Evolutionary conservation across 2,113 vertebrate genomes (phyloP), one percentile per base, ranked within the genome.

Genomic region (Paracanthobrama guichenoti): DNA sequence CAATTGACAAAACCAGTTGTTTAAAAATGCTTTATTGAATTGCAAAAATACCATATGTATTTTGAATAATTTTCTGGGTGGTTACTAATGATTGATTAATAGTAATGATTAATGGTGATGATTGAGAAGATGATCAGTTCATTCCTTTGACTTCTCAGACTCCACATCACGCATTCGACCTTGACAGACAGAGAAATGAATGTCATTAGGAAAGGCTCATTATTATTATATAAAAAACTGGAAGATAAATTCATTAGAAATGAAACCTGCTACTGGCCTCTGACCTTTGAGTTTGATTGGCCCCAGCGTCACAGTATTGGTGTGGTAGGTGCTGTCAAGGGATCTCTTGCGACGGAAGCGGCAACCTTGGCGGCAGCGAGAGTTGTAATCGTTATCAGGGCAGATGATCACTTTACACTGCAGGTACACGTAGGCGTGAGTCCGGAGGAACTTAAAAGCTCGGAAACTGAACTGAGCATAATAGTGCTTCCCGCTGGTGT

Each of bases 361-460:
- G 67, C 95, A 96, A 62, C 93, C 94, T n/a, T 91, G 44, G 0
- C 88, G 89, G 72, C 96, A 97, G 87, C 93, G 94, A 12, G 94
- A 95, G n/a, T 88, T 83, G 9, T 48, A 0, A n/a, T 88, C 89
- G 0, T 66, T 87, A 20, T 88, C 87, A 6, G 91, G 91, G 55
- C 96, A 97, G 39, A 96, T 89, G 26, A 95, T 62, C 71, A 96
- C 84, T 4, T 93, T 93, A 85, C 97, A 96, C 87, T 94, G 94
- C 62, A 98, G 90, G 81, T 95, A 96, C 76, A 96, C 93, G 0
- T 88, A 86, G 4, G 90, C 71, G 11, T 92, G 86, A 35, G 82
- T 85, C n/a, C 28, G 82, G 87, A 97, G 89, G 91, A 97, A 96
- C 89, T 90, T 93, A 91, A 97, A 98, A 87, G 95, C 88, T 0